These are phyloP conservation scores for Chloropsis cyanopogon DNA, from an alignment of 2,113 vertebrate species.

Conservation along the genomic window DNA sequence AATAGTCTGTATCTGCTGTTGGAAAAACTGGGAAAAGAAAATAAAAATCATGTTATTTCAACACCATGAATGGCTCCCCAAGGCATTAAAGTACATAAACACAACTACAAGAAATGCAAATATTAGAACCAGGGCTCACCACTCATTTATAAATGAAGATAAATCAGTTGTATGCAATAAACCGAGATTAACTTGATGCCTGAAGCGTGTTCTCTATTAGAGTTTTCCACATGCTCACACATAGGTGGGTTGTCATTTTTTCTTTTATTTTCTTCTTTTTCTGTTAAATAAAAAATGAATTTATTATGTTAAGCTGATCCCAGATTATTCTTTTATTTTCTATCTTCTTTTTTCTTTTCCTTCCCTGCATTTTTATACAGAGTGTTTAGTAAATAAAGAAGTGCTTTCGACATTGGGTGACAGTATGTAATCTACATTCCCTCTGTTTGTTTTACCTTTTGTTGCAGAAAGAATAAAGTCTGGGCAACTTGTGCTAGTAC, in stretches of 20 bases:
- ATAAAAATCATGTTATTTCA: not conserved
- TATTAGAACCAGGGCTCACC: conserved; percentile 35
- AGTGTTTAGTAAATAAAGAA: conserved; percentile 59
- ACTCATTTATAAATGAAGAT: conserved; percentile 71
- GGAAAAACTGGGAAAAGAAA: conserved; percentile 2
- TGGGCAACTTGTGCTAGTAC: conserved; percentile 46
- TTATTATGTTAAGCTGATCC: conserved; percentile 62
- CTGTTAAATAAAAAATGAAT: conserved; percentile 22
- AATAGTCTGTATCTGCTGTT: not conserved
- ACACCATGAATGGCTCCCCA: conserved; percentile 13
- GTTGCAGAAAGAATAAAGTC: conserved; percentile 64
- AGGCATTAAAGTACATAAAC: conserved; percentile 49
- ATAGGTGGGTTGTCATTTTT: not conserved
- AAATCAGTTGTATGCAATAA: conserved; percentile 63
- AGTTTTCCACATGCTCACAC: not conserved
- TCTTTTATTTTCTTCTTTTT: not conserved
- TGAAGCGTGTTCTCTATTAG: conserved; percentile 12
- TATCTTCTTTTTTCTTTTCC: not conserved
- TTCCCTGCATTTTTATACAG: not conserved
- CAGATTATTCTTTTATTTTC: conserved; percentile 21
- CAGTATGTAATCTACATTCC: conserved; percentile 55
- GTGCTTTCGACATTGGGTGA: not conserved
- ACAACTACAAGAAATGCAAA: conserved; percentile 51
- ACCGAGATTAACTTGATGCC: conserved; percentile 18
- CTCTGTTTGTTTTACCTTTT: conserved; percentile 66